Evolutionary conservation across 2,113 vertebrate genomes (phyloP).

Genomic region (Crocuta crocuta): DNA sequence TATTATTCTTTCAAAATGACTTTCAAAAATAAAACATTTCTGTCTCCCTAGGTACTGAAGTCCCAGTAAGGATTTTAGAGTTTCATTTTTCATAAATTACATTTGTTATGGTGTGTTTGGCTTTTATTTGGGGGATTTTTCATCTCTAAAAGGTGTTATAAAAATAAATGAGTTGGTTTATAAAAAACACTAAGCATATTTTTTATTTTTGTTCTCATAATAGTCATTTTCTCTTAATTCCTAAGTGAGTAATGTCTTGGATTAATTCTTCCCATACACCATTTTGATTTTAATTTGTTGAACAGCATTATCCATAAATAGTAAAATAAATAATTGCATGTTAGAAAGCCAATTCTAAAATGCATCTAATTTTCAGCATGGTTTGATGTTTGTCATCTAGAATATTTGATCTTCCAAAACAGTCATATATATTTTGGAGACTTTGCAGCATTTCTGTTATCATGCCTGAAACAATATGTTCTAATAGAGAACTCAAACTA

Average conservation of each 20-base stretch:
- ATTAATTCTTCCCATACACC: neutral
- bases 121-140: neutral
- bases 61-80: constrained; percentile 57
- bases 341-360: constrained; percentile 35
- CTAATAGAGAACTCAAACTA: neutral
- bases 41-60: neutral
- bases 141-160: constrained; percentile 49
- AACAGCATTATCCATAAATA: constrained; percentile 64
- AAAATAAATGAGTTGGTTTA: constrained; percentile 75
- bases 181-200: constrained; percentile 54
- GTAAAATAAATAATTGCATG: constrained; percentile 12
- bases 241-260: constrained; percentile 63
- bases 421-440: neutral
- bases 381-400: neutral
- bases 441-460: neutral
- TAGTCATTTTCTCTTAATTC: constrained; percentile 61
- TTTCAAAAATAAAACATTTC: constrained; percentile 42
- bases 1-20: constrained; percentile 1
- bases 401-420: neutral
- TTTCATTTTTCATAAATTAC: constrained; percentile 48
- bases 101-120: neutral
- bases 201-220: constrained; percentile 44
- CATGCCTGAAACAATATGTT: neutral
- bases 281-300: constrained; percentile 59
- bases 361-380: constrained; percentile 39